phyloP scores from a whole-genome alignment of 2,888 invertebrate species.

The Phymatocera aterrima region DNA sequence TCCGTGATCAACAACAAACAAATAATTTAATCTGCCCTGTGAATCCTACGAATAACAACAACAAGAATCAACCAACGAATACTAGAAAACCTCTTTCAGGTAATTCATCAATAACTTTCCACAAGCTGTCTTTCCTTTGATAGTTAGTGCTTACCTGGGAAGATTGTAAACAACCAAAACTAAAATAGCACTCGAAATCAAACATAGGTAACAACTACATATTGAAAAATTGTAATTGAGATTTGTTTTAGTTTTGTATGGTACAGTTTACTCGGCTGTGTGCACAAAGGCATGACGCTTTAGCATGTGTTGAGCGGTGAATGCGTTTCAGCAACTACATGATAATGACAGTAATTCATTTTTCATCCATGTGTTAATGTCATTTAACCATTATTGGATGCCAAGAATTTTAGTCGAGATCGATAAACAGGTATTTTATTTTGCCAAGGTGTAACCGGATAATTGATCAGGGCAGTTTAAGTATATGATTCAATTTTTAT shows the following conservation, averaged over 20 bases:
- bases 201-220: neutral
- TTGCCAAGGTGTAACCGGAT: neutral
- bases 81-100: conserved; percentile 68
- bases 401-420: neutral
- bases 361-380: neutral
- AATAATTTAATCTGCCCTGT: conserved; percentile 70
- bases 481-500: neutral
- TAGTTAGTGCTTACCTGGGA: neutral
- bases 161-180: conserved; percentile 5
- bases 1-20: conserved; percentile 71
- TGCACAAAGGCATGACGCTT: conserved; percentile 3
- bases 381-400: neutral
- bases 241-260: conserved; percentile 3
- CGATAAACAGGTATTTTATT: neutral
- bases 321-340: neutral
- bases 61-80: conserved; percentile 67
- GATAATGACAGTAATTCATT: neutral
- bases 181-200: neutral
- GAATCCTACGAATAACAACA: conserved; percentile 69
- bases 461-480: neutral
- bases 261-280: neutral
- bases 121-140: neutral
- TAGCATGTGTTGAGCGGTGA: neutral
- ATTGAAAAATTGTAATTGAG: neutral
- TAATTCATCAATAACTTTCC: conserved; percentile 53